Conservation (phyloP, 2,888 invertebrate genomes). For the Drosophila subquinaria region DNA sequence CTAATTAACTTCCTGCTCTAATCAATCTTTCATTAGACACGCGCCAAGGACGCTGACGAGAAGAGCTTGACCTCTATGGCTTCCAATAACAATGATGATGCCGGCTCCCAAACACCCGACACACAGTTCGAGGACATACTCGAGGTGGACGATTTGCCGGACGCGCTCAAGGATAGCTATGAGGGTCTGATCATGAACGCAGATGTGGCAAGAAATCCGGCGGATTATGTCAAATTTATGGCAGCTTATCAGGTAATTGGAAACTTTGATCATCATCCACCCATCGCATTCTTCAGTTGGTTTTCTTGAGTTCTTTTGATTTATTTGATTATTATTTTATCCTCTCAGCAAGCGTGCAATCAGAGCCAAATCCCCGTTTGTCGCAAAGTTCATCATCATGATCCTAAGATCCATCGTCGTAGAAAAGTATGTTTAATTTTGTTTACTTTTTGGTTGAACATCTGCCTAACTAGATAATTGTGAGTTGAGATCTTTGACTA, state of each 20-base stretch:
- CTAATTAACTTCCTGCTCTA: too few species aligned
- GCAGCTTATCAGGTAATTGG: conserved; percentile 83
- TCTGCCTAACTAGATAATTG: neutral
- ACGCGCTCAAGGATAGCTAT: conserved; percentile 63
- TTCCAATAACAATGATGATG: conserved; percentile 37
- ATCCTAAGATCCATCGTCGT: conserved; percentile 35
- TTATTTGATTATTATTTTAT: conserved; percentile 50
- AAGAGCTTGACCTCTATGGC: conserved; percentile 7
- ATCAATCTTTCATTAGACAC: neutral
- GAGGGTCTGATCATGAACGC: conserved; percentile 84
- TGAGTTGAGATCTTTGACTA: neutral
- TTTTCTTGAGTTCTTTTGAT: conserved; percentile 32
- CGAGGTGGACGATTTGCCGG: conserved; percentile 45
- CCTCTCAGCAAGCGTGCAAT: conserved; percentile 83
- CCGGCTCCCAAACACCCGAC: conserved; percentile 53
- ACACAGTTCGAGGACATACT: conserved; percentile 56
- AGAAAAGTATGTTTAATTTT: conserved; percentile 76
- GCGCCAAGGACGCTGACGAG: conserved; percentile 50
- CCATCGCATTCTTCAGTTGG: conserved; percentile 13
- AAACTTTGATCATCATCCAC: neutral
- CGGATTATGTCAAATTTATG: conserved; percentile 84
- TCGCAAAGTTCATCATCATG: conserved; percentile 36
- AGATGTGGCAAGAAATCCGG: conserved; percentile 82
- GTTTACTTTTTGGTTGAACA: conserved; percentile 14
- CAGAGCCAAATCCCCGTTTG: conserved; percentile 82